phyloP scores from a whole-genome alignment of 2,113 vertebrate genomes.

The Promerops cafer region DNA sequence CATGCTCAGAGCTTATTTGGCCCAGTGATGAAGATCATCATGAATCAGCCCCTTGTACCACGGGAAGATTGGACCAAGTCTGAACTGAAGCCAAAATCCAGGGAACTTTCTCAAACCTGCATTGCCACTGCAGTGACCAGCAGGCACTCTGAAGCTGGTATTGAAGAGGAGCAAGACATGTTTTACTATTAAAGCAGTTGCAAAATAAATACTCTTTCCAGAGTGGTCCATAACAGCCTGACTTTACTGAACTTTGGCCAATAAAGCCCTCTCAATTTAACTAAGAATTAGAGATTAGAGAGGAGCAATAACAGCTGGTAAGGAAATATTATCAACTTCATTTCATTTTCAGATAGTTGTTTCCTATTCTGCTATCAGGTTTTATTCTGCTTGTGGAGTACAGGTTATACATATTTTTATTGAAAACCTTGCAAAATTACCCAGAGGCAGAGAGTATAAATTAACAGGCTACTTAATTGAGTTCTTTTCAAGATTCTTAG shows the following conservation, averaged over 20 bases:
- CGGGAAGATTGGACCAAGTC: neutral
- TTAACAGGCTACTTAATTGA: conserved; percentile 23
- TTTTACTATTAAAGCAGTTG: neutral
- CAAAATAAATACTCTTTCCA: neutral
- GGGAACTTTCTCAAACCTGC: neutral
- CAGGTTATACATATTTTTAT: neutral
- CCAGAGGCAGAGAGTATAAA: neutral
- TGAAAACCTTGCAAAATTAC: conserved; percentile 7
- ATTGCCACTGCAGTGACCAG: neutral
- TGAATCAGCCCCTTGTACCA: neutral
- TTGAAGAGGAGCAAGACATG: neutral
- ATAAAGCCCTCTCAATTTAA: neutral
- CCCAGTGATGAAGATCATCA: no score
- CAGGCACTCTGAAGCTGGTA: neutral
- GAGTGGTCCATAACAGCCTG: neutral
- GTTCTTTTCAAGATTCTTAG: neutral
- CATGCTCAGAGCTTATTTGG: neutral
- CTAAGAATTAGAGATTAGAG: neutral
- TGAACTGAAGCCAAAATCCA: neutral
- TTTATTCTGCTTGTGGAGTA: neutral
- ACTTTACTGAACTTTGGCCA: neutral
- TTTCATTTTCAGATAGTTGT: neutral
- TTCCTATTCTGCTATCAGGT: neutral
- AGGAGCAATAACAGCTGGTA: neutral
- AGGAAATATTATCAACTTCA: neutral